These are phyloP conservation scores for Falco biarmicus DNA, from an alignment of 2,797 vertebrate species.

Conservation along the genomic window DNA sequence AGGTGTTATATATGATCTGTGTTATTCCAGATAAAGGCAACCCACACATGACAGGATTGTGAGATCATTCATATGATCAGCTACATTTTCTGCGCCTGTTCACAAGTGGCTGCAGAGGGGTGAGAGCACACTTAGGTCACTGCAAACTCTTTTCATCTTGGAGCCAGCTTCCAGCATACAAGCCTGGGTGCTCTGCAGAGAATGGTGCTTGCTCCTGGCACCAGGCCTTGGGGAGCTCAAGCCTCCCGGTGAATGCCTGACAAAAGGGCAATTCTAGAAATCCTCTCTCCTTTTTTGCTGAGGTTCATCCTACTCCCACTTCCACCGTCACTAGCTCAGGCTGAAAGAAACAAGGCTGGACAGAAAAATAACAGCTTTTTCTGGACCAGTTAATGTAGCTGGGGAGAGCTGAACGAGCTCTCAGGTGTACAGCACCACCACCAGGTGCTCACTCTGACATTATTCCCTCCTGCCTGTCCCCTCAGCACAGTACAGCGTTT, in stretches of 20 bases:
- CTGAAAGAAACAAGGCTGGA: neutral
- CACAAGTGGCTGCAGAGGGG: neutral
- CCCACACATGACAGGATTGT: neutral
- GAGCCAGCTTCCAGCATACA: fast-evolving
- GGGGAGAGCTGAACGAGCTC: neutral
- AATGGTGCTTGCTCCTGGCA: fast-evolving
- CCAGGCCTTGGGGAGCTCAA: neutral
- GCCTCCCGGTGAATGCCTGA: neutral
- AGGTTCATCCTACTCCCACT: neutral
- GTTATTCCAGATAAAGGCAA: neutral
- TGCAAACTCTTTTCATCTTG: neutral
- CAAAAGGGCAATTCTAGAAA: neutral
- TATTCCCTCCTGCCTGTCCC: neutral
- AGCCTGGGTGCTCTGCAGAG: neutral
- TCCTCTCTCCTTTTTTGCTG: neutral
- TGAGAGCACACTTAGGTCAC: neutral
- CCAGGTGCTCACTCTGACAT: neutral
- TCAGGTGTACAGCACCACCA: slow-evolving; percentile 20
- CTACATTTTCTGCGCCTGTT: neutral
- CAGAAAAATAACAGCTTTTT: neutral
- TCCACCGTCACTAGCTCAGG: neutral
- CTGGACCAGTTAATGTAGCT: neutral
- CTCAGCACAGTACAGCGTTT: neutral
- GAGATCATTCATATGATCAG: neutral
- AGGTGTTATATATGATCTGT: neutral